phyloP scores from a whole-genome alignment of 2,113 vertebrate genomes.

The Tapirus terrestris region DNA sequence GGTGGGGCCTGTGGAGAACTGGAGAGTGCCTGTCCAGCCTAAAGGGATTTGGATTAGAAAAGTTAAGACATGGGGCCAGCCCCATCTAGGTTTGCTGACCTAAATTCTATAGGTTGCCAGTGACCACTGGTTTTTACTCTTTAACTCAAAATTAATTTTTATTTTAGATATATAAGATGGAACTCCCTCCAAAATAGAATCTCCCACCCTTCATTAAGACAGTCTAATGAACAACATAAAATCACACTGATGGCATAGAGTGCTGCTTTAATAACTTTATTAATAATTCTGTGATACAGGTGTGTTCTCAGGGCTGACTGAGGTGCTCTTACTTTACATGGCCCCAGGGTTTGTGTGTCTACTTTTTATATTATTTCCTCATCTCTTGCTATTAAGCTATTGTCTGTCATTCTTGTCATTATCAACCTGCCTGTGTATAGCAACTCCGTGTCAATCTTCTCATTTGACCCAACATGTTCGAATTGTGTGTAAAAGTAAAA shows the following conservation, averaged over 20 bases:
- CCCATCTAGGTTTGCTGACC: not conserved
- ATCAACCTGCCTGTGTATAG: not conserved
- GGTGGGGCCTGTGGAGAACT: not conserved
- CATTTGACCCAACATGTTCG: not conserved
- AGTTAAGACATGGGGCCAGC: no score
- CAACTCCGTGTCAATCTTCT: not conserved
- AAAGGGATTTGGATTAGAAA: not conserved
- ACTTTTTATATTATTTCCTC: constrained; percentile 5
- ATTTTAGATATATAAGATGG: not conserved
- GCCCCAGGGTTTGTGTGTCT: not conserved
- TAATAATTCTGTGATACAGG: not conserved
- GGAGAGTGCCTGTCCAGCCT: not conserved
- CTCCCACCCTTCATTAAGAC: not conserved
- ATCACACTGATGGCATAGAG: fast-evolving
- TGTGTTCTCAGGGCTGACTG: not conserved
- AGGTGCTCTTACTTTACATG: not conserved
- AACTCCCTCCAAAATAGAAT: not conserved
- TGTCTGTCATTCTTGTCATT: constrained; percentile 38
- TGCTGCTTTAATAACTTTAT: not conserved
- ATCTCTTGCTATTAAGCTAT: not conserved
- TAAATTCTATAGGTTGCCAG: not conserved
- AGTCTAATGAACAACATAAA: not conserved
- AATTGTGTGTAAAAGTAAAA: not conserved
- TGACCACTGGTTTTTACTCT: not conserved
- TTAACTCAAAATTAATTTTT: not conserved